Evolutionary conservation across 2,888 invertebrate species (phyloP), one percentile per base, ranked within the genome.

Genomic region (Scaptomyza cyrtandrae): DNA sequence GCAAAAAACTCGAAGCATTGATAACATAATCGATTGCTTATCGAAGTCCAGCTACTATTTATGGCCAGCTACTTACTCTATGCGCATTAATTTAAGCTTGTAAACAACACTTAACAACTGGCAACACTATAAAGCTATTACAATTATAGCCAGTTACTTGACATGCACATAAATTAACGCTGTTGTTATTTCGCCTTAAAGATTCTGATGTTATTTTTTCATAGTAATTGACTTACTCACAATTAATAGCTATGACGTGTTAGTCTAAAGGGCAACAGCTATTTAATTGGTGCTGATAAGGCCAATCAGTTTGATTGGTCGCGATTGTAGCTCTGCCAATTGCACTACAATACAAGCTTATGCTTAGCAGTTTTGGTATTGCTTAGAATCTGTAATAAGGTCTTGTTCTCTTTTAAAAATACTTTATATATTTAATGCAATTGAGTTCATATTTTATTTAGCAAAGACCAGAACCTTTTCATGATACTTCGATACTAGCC

Each of bases 21-120:
- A 81, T 78, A 85, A 63, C 58, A 59, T 54, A 54, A 39, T 67
- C 46, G 69, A 67, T 81, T 64, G 57, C 69, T 71, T 81, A 87
- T 87, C 81, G 68, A 7, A 75, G 63, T 68, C 16, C 43, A 52
- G 6, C 46, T 39, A 61, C 37, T 35, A 24, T 24, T 24, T 11
- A 44, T 35, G 31, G 43, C n/a, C 50, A 37, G 33, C 19, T 16
- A 13, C 11, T 37, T 24, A 9, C 7, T 37, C 55, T 16, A 14
- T 27, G 27, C 45, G 27, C 14, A 41, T 29, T 54, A 50, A 41
- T 56, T 48, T 43, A 39, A 31, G 13, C 11, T 35, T 27, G 37
- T 54, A 58, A 70, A 13, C 27, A 35, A 13, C 14, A 41, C 10
- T 29, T 9, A 52, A 31, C 10, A 16, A 6, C 16, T 35, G 43